Base-by-base conservation (phyloP, 53 echinoderm and acorn worm genomes). In the Holothuria leucospilota region DNA sequence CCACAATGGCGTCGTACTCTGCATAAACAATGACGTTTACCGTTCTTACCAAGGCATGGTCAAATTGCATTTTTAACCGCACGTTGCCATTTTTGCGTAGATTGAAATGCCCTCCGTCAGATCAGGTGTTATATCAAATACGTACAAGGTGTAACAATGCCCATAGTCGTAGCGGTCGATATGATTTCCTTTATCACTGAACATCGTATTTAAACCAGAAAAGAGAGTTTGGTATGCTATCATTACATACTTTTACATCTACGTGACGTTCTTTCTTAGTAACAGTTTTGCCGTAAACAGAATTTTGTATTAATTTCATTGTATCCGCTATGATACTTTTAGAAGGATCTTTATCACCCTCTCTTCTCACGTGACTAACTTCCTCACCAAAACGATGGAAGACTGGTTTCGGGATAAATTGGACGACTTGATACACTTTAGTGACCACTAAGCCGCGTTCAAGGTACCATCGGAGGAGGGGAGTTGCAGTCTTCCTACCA, bases 401-500 rank as follows among this genome's bases (percentile, higher is more conserved):
- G 23, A 89, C 85, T 20, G 53, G 34, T n/a, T 72, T 56, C 27
- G 67, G n/a, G 5, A 25, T 38, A 20, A 81, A 92, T 59, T 92
- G 78, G 8, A 81, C 42, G 4, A 85, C 65, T 61, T 92, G 52
- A 51, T 92, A 86, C 16, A 89, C 62, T 34, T 40, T 82, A 18
- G 78, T 52, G 16, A 92, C 59, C 23, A 24, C 13, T 12, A 89
- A 39, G 10, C 92, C 88, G 41, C 85, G 91, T 21, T 69, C 25
- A 4, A 89, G 18, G 38, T 87, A 92, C 92, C 92, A 92, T 27
- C 77, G 28, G 1, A 92, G 58, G 2, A 92, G 83, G 2, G 89
- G 89, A 5, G 87, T 92, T 10, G 85, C 69, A n/a, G 89, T 63
- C 15, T 69, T 86, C n/a, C 65, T 2, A 1, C 87, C 89, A 39